Conservation (phyloP, 2,113 vertebrate genomes). For the Notothenia coriiceps region DNA sequence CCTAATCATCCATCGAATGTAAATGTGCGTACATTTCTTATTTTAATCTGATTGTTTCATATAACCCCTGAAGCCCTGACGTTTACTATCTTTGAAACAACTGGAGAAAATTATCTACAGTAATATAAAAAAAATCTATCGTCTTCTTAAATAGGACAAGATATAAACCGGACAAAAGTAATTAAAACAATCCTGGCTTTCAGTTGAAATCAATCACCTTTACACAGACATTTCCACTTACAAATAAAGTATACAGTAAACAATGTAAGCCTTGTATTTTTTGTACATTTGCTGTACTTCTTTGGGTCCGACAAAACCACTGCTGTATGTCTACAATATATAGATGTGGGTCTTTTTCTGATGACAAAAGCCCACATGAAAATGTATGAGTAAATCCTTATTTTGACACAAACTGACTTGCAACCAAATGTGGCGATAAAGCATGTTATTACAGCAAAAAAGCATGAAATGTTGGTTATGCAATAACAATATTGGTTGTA, state of each 20-base stretch:
- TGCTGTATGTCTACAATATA: background rate
- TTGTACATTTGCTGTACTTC: background rate
- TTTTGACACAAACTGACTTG: background rate
- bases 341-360: background rate
- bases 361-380: background rate
- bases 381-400: background rate
- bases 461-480: no score
- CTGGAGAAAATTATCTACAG: slow-evolving; percentile 1
- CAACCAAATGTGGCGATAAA: background rate
- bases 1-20: background rate
- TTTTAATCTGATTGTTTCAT: slow-evolving; percentile 10
- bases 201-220: background rate
- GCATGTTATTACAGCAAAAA: no score
- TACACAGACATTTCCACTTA: background rate
- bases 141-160: background rate
- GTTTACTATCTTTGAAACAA: background rate
- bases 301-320: background rate
- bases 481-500: no score
- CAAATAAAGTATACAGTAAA: background rate
- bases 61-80: background rate
- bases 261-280: background rate
- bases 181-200: background rate
- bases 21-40: background rate
- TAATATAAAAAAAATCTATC: background rate
- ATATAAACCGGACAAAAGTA: background rate